Evolutionary conservation across 2,888 invertebrate species (phyloP), one percentile per base, ranked within the genome.

Genomic region (Catotricha subobsoleta): DNA sequence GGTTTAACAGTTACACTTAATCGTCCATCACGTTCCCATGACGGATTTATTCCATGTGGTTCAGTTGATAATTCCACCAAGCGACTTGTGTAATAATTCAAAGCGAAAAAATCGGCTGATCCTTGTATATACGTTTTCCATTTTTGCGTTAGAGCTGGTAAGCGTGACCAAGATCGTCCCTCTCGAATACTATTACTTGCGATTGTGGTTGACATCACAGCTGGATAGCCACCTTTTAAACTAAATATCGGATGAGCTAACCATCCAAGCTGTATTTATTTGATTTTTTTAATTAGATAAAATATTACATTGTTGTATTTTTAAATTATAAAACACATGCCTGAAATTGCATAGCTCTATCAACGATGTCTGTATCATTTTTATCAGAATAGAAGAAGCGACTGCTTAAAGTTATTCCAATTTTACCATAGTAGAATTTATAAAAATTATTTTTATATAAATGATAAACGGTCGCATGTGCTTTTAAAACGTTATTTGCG

Each of bases 381-480:
- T 40, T 20, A 27, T 40, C 41, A 0, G 54, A 49, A 34, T 50
- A 54, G 44, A 47, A 54, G 39, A 49, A 54, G n/a, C 52, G 46
- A 21, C 51, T 50, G 28, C 51, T 52, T 8, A 57, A 35, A 1
- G 54, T 50, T 2, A 58, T 51, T 12, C 57, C 57, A 18, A 58
- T 40, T 43, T 53, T 52, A 13, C 62, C 64, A 3, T 44, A 43
- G 29, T 59, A 53, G 1, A 47, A 42, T 1, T 52, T 39, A 25
- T 54, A 62, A 46, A 59, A 66, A 15, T 63, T 58, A 9, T 55
- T 52, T 18, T 56, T 54, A 41, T 67, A 68, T 3, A 61, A 47
- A 8, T 57, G 54, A 48, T 66, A 68, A 0, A 62, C 62, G 19
- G 51, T 57, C 10, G 67, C 67, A 51, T 80, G 77, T 1, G 74